Base-by-base conservation (phyloP, 2,797 vertebrate species). In the Pogoniulus pusillus region DNA sequence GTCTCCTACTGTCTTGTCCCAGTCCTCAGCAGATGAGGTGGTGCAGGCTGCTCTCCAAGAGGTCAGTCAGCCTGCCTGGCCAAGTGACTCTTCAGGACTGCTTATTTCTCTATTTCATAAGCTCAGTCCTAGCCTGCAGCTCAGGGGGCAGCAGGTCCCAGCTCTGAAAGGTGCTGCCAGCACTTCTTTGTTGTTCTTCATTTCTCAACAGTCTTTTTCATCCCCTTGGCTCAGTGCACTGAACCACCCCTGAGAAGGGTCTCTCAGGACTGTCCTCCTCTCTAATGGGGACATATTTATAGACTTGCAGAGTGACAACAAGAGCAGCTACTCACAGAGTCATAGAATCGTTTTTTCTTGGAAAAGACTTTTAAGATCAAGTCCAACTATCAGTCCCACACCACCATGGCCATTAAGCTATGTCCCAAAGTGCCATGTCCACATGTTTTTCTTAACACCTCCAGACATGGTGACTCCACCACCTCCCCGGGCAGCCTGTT, bases 41-140 rank as follows among this genome's bases (percentile, higher is more conserved):
- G 20, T 1, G 2, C 34, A 54, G 58, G 55, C 60, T 24, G 0
- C 32, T 23, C 60, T 60, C 72, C 0, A 0, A 1, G 6, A 59
- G 39, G 34, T 29, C n/a, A 76, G n/a, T 65, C 72, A 24, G 35
- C 24, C 62, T 69, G 24, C 43, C 26, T 0, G 2, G 57, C 32
- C 41, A 74, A 68, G 65, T 26, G 45, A 35, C 65, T 20, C 29
- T 93, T 85, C 26, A 84, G 58, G 62, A 9, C 17, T 73, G 70
- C 84, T 95, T 91, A 30, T 90, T 85, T 93, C 23, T 76, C 57
- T 29, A 11, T 43, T 13, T 59, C 18, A 66, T 79, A 76, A 86
- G 60, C 84, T 90, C 79, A 43, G 65, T 47, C 65, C 69, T 73
- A 62, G 82, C 10, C 69, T 70, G 62, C 39, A 85, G 66, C 88